Conservation (phyloP, 37 sponge, comb jelly and placozoan species). For the Agelas oroides region DNA sequence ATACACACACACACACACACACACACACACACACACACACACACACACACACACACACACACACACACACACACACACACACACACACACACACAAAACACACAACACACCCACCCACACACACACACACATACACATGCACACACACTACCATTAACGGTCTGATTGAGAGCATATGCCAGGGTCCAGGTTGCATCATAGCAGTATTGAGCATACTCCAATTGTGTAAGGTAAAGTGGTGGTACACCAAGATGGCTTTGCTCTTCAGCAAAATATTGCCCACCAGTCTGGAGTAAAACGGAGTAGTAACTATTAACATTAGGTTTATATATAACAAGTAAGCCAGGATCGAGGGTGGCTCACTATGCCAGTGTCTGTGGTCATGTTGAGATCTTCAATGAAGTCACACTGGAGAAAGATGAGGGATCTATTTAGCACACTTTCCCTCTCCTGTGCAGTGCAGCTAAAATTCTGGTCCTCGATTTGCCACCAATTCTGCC, state of each 20-base stretch:
- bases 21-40: no score
- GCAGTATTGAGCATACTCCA: constrained; percentile 1
- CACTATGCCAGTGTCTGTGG: background rate
- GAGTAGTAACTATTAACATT: no score
- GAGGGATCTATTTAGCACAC: constrained; percentile 5
- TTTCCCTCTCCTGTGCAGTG: constrained; percentile 26
- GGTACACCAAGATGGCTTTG: background rate
- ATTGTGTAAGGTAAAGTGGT: constrained; percentile 8
- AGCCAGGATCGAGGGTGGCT: no score
- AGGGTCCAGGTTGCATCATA: constrained; percentile 22
- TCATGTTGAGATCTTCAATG: background rate
- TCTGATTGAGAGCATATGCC: constrained; percentile 21
- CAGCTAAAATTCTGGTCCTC: background rate
- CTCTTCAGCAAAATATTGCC: constrained; percentile 17
- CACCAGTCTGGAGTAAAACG: constrained; percentile 20
- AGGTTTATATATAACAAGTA: no score
- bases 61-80: no score
- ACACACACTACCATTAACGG: background rate
- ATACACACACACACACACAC: no score
- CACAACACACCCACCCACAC: no score
- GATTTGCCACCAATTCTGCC: constrained; percentile 17
- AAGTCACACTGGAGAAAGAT: constrained; percentile 36
- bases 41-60: no score
- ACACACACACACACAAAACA: no score
- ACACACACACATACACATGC: background rate